These are phyloP conservation scores for Apamea epomidion DNA, from an alignment of 2,888 invertebrate genomes.

Conservation along the genomic window DNA sequence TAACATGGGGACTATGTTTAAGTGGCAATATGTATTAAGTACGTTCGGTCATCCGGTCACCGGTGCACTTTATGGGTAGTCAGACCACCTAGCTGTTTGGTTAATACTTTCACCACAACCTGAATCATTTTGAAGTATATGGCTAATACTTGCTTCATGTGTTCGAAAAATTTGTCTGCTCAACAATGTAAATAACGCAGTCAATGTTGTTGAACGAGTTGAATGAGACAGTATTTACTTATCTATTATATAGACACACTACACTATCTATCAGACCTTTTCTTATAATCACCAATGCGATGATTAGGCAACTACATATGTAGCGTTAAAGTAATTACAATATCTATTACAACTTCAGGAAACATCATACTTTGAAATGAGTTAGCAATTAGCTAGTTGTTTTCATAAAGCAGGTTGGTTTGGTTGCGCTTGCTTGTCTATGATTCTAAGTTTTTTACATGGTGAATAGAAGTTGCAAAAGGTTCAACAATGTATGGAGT, in stretches of 20 bases:
- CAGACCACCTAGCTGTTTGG: not conserved
- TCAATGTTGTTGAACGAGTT: not conserved
- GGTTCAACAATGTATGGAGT: not conserved
- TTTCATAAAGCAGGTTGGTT: constrained; percentile 52
- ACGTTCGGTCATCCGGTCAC: not conserved
- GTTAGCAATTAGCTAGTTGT: constrained; percentile 50
- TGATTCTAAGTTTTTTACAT: constrained; percentile 36
- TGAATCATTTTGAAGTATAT: too few relatives aligned
- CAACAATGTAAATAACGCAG: too few relatives aligned
- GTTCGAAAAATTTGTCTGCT: too few relatives aligned
- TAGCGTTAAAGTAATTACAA: constrained; percentile 33
- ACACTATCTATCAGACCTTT: not conserved
- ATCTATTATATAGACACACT: not conserved
- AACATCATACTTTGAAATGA: constrained; percentile 59
- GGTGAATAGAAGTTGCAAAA: not conserved
- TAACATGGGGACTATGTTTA: not conserved
- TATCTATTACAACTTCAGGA: constrained; percentile 57
- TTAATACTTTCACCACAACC: too few relatives aligned
- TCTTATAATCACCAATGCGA: not conserved
- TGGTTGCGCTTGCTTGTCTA: constrained; percentile 32
- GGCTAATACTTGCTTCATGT: too few relatives aligned
- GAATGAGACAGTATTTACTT: not conserved
- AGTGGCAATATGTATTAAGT: not conserved
- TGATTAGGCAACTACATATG: constrained; percentile 18
- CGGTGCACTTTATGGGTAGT: not conserved